These are phyloP conservation scores for Tonatia bakeri DNA, from an alignment of 2,113 vertebrate species.

Conservation along the genomic window DNA sequence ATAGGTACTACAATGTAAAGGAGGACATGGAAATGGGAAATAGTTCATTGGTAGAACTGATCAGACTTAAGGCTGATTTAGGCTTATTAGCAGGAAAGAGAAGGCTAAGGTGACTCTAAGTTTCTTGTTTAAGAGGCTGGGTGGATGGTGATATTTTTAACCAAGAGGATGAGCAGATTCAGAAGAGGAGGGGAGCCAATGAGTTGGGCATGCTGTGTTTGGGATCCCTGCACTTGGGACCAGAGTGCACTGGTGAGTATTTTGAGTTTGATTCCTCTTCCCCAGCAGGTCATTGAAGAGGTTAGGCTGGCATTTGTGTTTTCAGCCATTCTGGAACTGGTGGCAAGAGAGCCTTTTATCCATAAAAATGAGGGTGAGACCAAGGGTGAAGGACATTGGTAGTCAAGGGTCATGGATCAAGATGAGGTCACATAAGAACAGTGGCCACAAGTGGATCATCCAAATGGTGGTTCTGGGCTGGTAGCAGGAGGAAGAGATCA, in stretches of 20 bases:
- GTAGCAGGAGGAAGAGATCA: background rate
- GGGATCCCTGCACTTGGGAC: background rate
- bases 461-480: background rate
- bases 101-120: background rate
- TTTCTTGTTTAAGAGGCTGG: background rate
- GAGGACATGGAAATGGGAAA: background rate
- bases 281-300: background rate
- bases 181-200: background rate
- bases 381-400: background rate
- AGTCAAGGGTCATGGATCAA: background rate
- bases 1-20: background rate
- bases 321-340: background rate
- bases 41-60: background rate
- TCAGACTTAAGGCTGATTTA: background rate
- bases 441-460: background rate
- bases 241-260: background rate
- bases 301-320: background rate
- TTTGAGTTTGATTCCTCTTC: background rate
- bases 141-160: background rate
- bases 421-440: background rate
- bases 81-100: background rate
- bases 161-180: background rate
- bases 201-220: background rate
- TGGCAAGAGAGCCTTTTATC: background rate
- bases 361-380: background rate